Evolutionary conservation across 1,140 invertebrate species (phyloP), one percentile per base, ranked within the genome.

Genomic region (Papilio helenus): DNA sequence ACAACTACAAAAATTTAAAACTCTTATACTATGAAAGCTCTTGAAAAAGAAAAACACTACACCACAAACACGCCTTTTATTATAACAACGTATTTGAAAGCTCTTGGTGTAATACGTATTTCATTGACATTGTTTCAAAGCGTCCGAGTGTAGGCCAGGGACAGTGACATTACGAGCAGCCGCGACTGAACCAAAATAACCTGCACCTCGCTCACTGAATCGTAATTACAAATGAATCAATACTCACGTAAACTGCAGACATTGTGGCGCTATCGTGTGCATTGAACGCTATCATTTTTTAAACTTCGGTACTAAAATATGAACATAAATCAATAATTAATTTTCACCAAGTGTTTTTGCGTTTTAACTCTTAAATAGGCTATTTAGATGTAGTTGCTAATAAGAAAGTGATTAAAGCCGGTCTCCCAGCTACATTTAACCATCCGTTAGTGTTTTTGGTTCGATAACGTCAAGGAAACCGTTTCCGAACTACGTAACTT

Each of bases 121-220:
- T 58, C 39, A 65, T 61, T 82, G 58, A 79, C 76, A 82, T 82
- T 81, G 79, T 71, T 79, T 72, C 71, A 71, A 76, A 58, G 80
- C 76, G 79, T 82, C 34, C 76, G 12, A 65, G 72, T 88, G 84
- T 85, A 81, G 83, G 84, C 86, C 87, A 86, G 82, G 84, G 84
- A 81, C 85, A 83, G 72, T 74, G 79, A 85, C 85, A 87, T 86
- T 84, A 85, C 84, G 85, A 82, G 82, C 79, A 76, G 77, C 29
- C 78, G 58, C 65, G n/a, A 46, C 78, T 68, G 76, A 80, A 83
- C 82, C 81, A 82, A 80, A 79, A 82, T 79, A 79, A 82, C 42
- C 23, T 49, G 42, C 10, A 49, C 42, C n/a, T 44, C 72, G 72
- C 20, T 73, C 72, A 74, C 39, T 76, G 39, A 49, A 68, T 80